Conservation (phyloP, 2,888 invertebrate genomes). For the Dicranocentrus wangi region DNA sequence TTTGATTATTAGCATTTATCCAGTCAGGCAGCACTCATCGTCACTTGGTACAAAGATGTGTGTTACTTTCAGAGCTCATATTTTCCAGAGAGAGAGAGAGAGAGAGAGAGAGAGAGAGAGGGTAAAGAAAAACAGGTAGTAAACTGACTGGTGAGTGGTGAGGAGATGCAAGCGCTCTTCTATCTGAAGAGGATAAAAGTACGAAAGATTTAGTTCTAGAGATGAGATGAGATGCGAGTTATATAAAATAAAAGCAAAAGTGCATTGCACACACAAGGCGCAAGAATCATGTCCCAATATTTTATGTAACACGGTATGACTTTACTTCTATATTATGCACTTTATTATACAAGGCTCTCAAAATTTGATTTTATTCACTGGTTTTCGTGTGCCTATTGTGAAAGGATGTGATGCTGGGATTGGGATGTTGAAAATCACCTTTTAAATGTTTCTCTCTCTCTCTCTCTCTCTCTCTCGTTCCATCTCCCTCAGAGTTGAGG, state of each 20-base stretch:
- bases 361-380: neutral
- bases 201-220: too few species aligned
- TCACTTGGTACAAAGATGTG: neutral
- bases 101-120: neutral
- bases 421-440: constrained; percentile 7
- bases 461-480: too few species aligned
- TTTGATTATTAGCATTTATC: constrained; percentile 25
- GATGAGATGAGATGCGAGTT: neutral
- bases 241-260: neutral
- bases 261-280: neutral
- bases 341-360: too few species aligned
- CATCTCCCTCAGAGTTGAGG: neutral
- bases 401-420: constrained; percentile 3
- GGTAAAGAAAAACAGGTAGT: neutral
- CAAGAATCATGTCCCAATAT: neutral
- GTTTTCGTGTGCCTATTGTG: neutral
- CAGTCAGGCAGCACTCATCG: constrained; percentile 15
- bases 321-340: too few species aligned
- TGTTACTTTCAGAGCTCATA: too few species aligned
- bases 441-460: neutral
- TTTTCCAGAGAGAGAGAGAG: neutral
- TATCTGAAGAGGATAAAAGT: neutral
- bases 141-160: neutral
- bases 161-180: neutral
- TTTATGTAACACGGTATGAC: neutral